Evolutionary conservation across 1,140 invertebrate genomes (phyloP).

Genomic region (Euglossa dilemma): DNA sequence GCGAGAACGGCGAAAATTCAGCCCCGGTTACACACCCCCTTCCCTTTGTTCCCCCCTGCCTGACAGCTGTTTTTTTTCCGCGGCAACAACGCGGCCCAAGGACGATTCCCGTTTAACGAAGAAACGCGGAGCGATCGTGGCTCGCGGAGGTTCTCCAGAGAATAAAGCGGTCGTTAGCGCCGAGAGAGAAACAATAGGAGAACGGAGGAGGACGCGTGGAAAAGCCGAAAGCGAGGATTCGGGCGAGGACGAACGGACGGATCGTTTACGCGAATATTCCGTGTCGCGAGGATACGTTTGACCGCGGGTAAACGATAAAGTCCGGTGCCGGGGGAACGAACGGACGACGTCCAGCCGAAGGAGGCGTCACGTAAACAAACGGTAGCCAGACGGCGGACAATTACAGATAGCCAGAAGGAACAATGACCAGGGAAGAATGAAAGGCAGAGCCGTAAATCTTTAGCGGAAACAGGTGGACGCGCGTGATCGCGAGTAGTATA

Average conservation of each 20-base stretch:
- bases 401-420: constrained; percentile 36
- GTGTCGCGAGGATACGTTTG: background rate
- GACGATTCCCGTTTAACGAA: background rate
- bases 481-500: constrained; percentile 50
- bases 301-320: background rate
- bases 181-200: background rate
- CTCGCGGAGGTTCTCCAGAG: too few relatives aligned
- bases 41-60: too few relatives aligned
- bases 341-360: constrained; percentile 11
- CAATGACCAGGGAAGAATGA: constrained; percentile 26
- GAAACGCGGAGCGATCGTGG: too few relatives aligned
- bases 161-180: background rate
- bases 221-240: background rate
- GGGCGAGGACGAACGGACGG: too few relatives aligned
- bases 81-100: background rate
- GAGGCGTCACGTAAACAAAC: constrained; percentile 43
- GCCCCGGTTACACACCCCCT: background rate
- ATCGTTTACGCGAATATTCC: background rate
- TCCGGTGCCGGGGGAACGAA: background rate
- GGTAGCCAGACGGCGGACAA: constrained; percentile 31
- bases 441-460: constrained; percentile 24
- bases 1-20: background rate
- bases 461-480: constrained; percentile 52
- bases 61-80: background rate
- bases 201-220: too few relatives aligned